phyloP scores from a whole-genome alignment of 2,888 invertebrate genomes.

The Antitype chi region DNA sequence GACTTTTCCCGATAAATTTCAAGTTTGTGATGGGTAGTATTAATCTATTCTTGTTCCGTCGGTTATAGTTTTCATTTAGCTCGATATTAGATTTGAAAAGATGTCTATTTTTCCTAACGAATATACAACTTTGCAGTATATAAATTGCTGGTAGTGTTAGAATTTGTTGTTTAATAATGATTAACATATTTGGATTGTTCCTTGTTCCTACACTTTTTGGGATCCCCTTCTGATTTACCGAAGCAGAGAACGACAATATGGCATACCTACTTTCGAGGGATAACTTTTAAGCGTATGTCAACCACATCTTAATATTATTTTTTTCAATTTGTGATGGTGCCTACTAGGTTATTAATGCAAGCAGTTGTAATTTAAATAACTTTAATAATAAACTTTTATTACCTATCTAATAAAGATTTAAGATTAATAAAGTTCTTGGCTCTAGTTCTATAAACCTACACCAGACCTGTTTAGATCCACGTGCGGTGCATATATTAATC shows the following conservation, averaged over 20 bases:
- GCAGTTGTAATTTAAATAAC: neutral
- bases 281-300: neutral
- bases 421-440: neutral
- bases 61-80: no score
- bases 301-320: neutral
- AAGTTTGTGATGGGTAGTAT: no score
- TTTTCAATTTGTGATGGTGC: neutral
- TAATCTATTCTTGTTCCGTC: no score
- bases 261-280: neutral
- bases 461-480: slow-evolving; percentile 12
- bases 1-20: no score
- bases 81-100: no score
- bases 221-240: neutral
- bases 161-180: no score
- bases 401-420: neutral
- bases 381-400: neutral
- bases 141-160: no score
- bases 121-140: no score
- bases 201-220: neutral
- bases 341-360: neutral
- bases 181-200: neutral
- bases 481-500: neutral
- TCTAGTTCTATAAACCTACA: neutral
- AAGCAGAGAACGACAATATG: neutral
- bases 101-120: no score